Conservation (phyloP, 2,113 vertebrate species). For the Columba livia region DNA sequence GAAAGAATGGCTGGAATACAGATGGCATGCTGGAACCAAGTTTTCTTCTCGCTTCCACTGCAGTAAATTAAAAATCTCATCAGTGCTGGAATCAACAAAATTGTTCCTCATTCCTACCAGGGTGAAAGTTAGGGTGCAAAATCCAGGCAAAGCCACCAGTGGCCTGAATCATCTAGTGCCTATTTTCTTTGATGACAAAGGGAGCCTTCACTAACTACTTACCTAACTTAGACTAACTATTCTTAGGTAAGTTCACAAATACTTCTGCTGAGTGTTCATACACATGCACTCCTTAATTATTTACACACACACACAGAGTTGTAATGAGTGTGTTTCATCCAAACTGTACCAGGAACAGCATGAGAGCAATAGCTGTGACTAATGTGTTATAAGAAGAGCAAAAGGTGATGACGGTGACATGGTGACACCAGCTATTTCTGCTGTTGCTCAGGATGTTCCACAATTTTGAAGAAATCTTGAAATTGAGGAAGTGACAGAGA, state of each 20-base stretch:
- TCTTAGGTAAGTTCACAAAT: background rate
- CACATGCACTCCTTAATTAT: background rate
- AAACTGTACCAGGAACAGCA: background rate
- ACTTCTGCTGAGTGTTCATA: background rate
- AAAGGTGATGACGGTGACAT: background rate
- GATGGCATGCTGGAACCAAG: background rate
- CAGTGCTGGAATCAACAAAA: background rate
- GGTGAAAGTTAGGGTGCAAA: background rate
- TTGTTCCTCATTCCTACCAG: background rate
- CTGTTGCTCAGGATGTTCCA: background rate
- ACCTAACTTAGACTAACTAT: background rate
- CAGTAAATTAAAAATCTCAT: constrained; percentile 4
- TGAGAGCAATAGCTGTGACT: background rate
- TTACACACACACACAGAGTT: background rate
- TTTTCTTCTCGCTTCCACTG: background rate
- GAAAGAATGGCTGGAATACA: background rate
- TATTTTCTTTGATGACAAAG: background rate
- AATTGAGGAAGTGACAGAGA: background rate
- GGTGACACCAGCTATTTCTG: background rate
- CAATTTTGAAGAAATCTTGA: background rate
- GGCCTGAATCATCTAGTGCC: background rate
- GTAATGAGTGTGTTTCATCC: fast-evolving
- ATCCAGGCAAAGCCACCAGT: background rate
- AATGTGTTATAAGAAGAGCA: background rate
- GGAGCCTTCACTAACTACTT: background rate